Conservation (phyloP, 2,888 invertebrate species). For the Trimorus sp. region DNA sequence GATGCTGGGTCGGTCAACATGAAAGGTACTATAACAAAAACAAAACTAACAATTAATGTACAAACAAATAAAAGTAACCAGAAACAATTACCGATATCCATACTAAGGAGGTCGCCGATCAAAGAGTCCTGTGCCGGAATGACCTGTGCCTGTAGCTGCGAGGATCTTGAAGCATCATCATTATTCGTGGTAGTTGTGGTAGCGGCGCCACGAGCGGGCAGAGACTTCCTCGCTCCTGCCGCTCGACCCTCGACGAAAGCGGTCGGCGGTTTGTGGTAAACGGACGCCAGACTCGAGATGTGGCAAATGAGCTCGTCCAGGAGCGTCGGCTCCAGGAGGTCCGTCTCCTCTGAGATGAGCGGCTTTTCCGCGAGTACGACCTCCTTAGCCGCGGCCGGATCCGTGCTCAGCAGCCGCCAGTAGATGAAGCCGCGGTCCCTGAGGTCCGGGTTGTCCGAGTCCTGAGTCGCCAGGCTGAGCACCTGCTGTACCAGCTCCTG, state of each 20-base stretch:
- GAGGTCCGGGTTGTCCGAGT: constrained; percentile 99
- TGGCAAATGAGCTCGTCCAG: constrained; percentile 99
- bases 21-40: no score
- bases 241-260: constrained; percentile 97
- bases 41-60: no score
- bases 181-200: constrained; percentile 70
- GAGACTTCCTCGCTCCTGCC: constrained; percentile 89
- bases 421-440: constrained; percentile 99
- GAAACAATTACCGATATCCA: constrained; percentile 93
- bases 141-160: constrained; percentile 82
- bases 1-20: no score
- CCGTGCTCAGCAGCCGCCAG: constrained; percentile 98
- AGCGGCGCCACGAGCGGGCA: constrained; percentile 84
- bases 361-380: constrained; percentile 99
- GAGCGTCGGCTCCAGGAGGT: constrained; percentile 97
- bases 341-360: constrained; percentile 99
- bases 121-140: constrained; percentile 93
- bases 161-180: constrained; percentile 71
- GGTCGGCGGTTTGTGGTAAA: constrained; percentile 99
- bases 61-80: no score
- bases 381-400: constrained; percentile 99
- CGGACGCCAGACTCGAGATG: constrained; percentile 98
- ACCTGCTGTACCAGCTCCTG: constrained; percentile 99
- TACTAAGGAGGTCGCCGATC: constrained; percentile 97
- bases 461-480: constrained; percentile 92